Percentiles rank a stretch among this genome's conserved stretches.
phyloP scores from a whole-genome alignment of 2,888 invertebrate genomes.

The Dendrolimus houi region DNA sequence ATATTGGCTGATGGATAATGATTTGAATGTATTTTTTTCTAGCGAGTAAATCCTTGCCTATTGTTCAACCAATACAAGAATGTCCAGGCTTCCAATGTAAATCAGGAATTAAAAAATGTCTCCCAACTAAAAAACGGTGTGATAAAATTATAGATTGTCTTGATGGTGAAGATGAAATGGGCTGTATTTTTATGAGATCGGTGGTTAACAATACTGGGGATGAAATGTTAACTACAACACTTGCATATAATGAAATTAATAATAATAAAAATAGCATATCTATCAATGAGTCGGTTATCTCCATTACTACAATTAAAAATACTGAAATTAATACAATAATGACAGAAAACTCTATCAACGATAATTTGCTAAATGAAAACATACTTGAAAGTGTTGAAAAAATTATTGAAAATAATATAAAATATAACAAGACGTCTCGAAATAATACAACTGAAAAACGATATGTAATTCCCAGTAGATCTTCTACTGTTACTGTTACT shows the following conservation, averaged over 20 bases:
- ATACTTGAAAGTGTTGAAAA: not conserved
- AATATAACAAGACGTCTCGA: conserved; percentile 1
- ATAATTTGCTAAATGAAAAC: not conserved
- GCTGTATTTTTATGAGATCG: conserved; percentile 65
- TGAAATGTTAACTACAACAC: conserved; percentile 2
- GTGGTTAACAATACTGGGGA: conserved; percentile 4
- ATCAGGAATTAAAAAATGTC: conserved; percentile 80
- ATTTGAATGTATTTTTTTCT: no score
- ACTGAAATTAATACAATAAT: no score
- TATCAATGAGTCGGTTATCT: not conserved
- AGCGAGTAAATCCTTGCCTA: conserved; percentile 47
- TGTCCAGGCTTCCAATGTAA: conserved; percentile 87
- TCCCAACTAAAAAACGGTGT: conserved; percentile 80
- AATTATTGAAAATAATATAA: not conserved
- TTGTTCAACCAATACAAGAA: conserved; percentile 68
- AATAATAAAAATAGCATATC: not conserved
- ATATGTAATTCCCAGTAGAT: no score
- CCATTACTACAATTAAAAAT: no score
- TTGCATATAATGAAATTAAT: not conserved
- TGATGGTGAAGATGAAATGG: conserved; percentile 86
- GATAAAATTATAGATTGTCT: conserved; percentile 86
- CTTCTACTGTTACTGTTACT: no score
- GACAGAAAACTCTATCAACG: not conserved
- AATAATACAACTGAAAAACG: conserved; percentile 13
- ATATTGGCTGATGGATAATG: no score